These are phyloP conservation scores for Pangasius mekongensis DNA, from an alignment of 2,797 vertebrate species.

Conservation along the genomic window DNA sequence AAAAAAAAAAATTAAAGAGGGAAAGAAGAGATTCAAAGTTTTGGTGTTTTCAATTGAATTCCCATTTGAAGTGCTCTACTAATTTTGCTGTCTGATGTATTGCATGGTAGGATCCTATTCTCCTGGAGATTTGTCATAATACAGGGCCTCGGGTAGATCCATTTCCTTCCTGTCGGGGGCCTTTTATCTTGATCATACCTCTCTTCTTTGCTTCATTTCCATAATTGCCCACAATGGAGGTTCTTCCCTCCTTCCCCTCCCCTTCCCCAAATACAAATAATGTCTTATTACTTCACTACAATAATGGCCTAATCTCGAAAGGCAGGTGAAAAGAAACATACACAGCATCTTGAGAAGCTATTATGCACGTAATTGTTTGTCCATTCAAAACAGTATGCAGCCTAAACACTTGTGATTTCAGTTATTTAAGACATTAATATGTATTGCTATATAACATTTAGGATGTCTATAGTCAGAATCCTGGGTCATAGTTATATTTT, in stretches of 20 bases:
- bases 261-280: slow-evolving; percentile 29
- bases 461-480: neutral
- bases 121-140: slow-evolving; percentile 81
- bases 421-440: neutral
- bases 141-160: slow-evolving; percentile 68
- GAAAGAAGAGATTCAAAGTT: slow-evolving; percentile 46
- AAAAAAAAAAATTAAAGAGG: slow-evolving; percentile 31
- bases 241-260: slow-evolving; percentile 23
- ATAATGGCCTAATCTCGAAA: slow-evolving; percentile 35
- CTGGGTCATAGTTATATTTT: neutral
- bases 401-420: neutral
- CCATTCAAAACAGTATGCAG: neutral
- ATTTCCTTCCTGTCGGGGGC: slow-evolving; percentile 61
- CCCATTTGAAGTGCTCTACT: slow-evolving; percentile 66
- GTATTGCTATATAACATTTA: neutral
- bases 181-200: slow-evolving; percentile 68
- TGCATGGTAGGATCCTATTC: slow-evolving; percentile 71
- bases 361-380: neutral
- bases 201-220: slow-evolving; percentile 73
- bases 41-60: slow-evolving; percentile 65
- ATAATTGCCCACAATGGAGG: slow-evolving; percentile 60
- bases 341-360: neutral
- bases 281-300: slow-evolving; percentile 46
- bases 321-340: slow-evolving; percentile 22
- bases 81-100: slow-evolving; percentile 73